A percentile compares a stretch with the other conserved stretches of the same genome.
Conservation (phyloP, 2,797 vertebrate species). For the Galaxias olidus region DNA sequence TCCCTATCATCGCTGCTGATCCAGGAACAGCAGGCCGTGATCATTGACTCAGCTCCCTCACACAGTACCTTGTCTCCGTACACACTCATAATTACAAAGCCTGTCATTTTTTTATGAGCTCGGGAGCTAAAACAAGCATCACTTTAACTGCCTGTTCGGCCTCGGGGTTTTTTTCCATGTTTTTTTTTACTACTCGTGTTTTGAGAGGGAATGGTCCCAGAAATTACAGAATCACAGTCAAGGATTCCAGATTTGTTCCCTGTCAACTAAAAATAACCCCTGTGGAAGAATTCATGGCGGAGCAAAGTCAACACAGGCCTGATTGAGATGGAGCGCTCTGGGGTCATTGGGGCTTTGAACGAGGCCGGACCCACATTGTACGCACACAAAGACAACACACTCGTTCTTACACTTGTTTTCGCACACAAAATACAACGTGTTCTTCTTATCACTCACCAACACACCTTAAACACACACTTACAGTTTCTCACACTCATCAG, state of each 20-base stretch:
- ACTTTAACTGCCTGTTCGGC: constrained; percentile 71
- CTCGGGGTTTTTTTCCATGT: constrained; percentile 16
- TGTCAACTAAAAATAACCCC: constrained; percentile 68
- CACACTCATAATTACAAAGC: constrained; percentile 68
- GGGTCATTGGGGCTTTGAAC: constrained; percentile 45
- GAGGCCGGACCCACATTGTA: constrained; percentile 39
- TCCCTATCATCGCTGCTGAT: constrained; percentile 46
- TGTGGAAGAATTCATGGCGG: constrained; percentile 49
- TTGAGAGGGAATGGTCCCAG: constrained; percentile 69
- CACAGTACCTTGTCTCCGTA: constrained; percentile 51
- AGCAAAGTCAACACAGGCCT: constrained; percentile 54
- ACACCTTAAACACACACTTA: too few relatives aligned
- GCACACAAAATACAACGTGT: too few relatives aligned
- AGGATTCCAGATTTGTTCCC: constrained; percentile 66
- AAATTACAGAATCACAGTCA: constrained; percentile 72
- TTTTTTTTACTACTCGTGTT: constrained; percentile 65
- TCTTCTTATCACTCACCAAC: too few relatives aligned
- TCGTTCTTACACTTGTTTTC: too few relatives aligned
- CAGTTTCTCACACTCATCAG: too few relatives aligned
- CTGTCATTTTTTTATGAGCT: constrained; percentile 70
- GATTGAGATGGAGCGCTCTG: constrained; percentile 53
- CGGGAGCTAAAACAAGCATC: constrained; percentile 77
- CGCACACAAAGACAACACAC: constrained; percentile 22
- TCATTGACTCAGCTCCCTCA: constrained; percentile 53
- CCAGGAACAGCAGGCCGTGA: constrained; percentile 53